These are phyloP conservation scores for Plectropomus leopardus DNA, from an alignment of 2,113 vertebrate species.

Conservation along the genomic window DNA sequence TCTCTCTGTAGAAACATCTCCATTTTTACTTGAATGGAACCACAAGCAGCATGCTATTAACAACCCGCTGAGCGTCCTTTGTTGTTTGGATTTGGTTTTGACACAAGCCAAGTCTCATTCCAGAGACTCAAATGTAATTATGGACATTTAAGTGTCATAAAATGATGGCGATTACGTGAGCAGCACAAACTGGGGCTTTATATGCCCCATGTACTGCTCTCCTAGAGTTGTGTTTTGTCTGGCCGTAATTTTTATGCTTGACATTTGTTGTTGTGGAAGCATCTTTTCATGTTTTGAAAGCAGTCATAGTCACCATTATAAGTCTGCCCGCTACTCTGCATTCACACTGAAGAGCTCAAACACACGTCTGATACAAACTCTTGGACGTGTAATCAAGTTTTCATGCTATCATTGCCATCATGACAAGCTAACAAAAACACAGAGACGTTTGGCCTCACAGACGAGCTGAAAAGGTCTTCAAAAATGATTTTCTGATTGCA, in stretches of 20 bases:
- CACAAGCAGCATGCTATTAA: neutral
- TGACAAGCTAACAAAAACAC: conserved; percentile 23
- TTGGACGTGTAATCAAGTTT: conserved; percentile 13
- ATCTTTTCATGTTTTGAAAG: conserved; percentile 11
- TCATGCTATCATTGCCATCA: neutral
- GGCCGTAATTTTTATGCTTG: neutral
- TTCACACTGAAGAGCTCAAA: neutral
- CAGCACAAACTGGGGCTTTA: neutral
- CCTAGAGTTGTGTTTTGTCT: neutral
- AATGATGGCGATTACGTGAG: conserved; percentile 30
- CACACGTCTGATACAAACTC: neutral
- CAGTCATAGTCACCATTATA: neutral
- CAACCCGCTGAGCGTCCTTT: conserved; percentile 6
- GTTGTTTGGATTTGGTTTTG: conserved; percentile 1
- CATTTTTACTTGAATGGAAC: neutral
- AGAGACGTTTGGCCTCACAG: neutral
- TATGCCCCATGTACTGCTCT: neutral
- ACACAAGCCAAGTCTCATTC: conserved; percentile 12
- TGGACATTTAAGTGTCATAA: conserved; percentile 18
- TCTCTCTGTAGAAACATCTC: too few species aligned
- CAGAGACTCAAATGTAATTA: conserved; percentile 19
- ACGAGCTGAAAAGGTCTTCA: neutral
- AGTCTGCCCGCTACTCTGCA: neutral
- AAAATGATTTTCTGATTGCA: neutral
- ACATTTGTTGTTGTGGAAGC: conserved; percentile 5